Conservation (phyloP, 2,888 invertebrate genomes). For the Neoscelio sp. region DNA sequence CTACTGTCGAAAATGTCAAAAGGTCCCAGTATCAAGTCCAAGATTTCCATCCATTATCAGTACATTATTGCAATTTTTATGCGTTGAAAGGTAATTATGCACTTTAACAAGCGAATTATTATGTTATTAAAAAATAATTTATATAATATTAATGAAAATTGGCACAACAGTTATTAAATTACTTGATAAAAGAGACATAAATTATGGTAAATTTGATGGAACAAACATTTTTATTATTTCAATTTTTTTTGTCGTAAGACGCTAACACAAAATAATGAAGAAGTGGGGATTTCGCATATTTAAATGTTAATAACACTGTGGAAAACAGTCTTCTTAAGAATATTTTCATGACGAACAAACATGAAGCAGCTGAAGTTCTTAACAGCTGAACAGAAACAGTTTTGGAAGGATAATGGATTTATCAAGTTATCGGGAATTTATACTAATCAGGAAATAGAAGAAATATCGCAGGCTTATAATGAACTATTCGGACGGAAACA, state of each 20-base stretch:
- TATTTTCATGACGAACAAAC: constrained; percentile 29
- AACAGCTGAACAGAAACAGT: constrained; percentile 83
- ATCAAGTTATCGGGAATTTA: constrained; percentile 84
- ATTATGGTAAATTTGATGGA: no score
- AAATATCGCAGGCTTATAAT: constrained; percentile 84
- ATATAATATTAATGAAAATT: no score
- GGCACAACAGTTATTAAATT: no score
- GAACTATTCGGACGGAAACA: constrained; percentile 84
- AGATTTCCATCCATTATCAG: constrained; percentile 47
- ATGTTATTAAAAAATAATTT: no score
- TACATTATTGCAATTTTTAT: not conserved
- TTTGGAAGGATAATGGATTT: constrained; percentile 85
- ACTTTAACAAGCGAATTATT: no score
- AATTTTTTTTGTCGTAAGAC: not conserved
- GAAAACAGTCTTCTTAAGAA: no score
- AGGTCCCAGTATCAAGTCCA: constrained; percentile 42
- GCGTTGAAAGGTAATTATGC: no score
- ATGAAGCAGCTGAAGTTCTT: constrained; percentile 78
- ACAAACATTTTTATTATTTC: not conserved
- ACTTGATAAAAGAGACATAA: no score
- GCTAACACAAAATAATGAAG: not conserved
- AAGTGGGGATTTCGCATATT: constrained; percentile 16
- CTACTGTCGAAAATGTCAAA: constrained; percentile 22
- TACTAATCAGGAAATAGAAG: constrained; percentile 82
- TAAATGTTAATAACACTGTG: no score